phyloP scores from a whole-genome alignment of 2,113 vertebrate genomes.

The Seriola quinqueradiata region DNA sequence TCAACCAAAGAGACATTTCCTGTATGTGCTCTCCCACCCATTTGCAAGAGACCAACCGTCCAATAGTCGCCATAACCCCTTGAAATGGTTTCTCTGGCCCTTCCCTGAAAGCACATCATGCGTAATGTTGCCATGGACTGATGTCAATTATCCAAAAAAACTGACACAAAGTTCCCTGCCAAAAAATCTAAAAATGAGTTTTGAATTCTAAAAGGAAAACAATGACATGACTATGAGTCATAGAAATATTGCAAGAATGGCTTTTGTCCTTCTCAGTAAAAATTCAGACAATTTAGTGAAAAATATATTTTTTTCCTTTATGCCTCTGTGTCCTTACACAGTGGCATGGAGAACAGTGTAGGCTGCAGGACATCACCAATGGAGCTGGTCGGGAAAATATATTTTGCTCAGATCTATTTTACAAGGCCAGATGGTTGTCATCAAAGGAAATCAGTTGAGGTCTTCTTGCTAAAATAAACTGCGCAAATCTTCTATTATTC shows the following conservation, averaged over 20 bases:
- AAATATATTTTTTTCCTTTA: no score
- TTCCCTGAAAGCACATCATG: slow-evolving; percentile 19
- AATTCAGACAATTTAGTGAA: neutral
- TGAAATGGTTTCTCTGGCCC: slow-evolving; percentile 9
- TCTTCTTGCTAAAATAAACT: slow-evolving; percentile 5
- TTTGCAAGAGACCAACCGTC: slow-evolving; percentile 43
- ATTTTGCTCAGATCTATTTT: neutral
- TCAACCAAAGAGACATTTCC: slow-evolving; percentile 67
- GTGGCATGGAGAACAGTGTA: neutral
- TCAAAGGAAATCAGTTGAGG: neutral
- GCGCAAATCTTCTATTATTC: neutral
- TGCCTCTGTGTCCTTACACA: neutral
- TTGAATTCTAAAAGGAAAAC: neutral
- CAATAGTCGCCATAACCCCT: slow-evolving; percentile 10
- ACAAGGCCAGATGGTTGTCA: neutral
- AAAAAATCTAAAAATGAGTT: neutral
- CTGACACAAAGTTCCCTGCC: neutral
- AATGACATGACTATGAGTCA: neutral
- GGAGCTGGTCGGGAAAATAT: neutral
- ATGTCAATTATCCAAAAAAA: slow-evolving; percentile 13
- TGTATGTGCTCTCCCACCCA: slow-evolving; percentile 52
- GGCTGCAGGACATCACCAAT: neutral
- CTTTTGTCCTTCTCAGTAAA: neutral
- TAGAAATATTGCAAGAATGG: slow-evolving; percentile 5
- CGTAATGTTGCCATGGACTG: neutral